phyloP scores from a whole-genome alignment of 2,113 vertebrate genomes.

The Solenodon paradoxus region DNA sequence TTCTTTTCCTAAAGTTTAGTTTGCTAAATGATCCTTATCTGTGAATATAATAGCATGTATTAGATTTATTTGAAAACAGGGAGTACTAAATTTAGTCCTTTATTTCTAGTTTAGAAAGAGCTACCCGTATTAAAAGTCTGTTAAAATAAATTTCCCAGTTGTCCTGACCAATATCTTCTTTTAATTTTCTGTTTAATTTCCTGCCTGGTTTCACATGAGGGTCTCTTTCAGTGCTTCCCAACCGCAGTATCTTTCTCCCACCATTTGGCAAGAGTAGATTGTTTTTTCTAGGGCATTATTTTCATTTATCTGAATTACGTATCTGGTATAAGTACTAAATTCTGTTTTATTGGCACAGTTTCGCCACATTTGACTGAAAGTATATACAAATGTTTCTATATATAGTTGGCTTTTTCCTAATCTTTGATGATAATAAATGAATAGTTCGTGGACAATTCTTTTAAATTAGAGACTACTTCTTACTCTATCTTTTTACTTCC shows the following conservation, averaged over 20 bases:
- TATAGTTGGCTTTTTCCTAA: not conserved
- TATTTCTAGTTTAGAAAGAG: conserved; percentile 32
- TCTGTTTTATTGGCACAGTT: conserved; percentile 3
- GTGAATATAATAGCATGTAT: not conserved
- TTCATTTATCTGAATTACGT: not conserved
- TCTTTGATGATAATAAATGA: not conserved
- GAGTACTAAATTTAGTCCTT: not conserved
- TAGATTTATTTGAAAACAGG: conserved; percentile 1
- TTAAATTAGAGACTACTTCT: not conserved
- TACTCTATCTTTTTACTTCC: not conserved
- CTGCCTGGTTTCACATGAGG: not conserved
- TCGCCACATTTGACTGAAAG: not conserved
- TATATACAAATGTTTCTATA: not conserved
- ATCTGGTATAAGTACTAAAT: not conserved
- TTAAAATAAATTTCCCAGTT: conserved; percentile 32
- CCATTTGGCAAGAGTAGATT: not conserved
- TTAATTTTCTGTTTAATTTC: conserved; percentile 56
- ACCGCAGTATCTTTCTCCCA: conserved; percentile 9
- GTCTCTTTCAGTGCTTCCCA: not conserved
- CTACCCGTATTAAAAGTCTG: conserved; percentile 13
- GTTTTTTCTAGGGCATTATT: conserved; percentile 14
- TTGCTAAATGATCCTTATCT: not conserved
- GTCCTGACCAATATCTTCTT: conserved; percentile 21
- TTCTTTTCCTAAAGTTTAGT: conserved; percentile 9
- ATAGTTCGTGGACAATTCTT: not conserved